phyloP scores from a whole-genome alignment of 2,113 vertebrate species.

The Onychostoma macrolepis region DNA sequence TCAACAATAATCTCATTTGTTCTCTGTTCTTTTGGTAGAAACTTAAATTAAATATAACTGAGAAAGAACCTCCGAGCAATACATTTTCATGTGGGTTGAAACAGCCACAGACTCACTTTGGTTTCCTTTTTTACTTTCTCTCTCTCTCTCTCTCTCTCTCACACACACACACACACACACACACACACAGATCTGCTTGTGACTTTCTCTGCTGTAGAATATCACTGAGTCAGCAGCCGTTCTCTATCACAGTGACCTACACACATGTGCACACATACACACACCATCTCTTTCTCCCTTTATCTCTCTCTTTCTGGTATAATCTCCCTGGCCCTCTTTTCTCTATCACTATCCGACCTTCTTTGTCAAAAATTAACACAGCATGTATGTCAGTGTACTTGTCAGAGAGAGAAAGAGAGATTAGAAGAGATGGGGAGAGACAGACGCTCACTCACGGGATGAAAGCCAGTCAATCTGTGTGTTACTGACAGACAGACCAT shows the following conservation, averaged over 20 bases:
- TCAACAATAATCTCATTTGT: background rate
- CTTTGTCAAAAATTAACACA: slow-evolving; percentile 22
- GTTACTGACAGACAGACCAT: slow-evolving; percentile 35
- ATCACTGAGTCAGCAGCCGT: slow-evolving; percentile 50
- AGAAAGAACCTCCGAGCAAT: slow-evolving; percentile 9
- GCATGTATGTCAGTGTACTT: slow-evolving; percentile 10
- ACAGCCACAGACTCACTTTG: background rate
- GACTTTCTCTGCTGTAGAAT: slow-evolving; percentile 50
- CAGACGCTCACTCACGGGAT: slow-evolving; percentile 39
- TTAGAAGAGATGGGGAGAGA: slow-evolving; percentile 2
- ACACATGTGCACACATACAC: slow-evolving; percentile 41
- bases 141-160: too few species aligned
- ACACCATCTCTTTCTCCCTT: slow-evolving; percentile 17
- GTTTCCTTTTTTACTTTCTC: background rate
- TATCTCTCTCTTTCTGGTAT: slow-evolving; percentile 8
- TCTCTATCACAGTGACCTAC: slow-evolving; percentile 34
- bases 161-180: background rate
- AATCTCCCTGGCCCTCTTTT: slow-evolving; percentile 10
- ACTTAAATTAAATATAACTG: background rate
- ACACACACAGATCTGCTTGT: slow-evolving; percentile 28
- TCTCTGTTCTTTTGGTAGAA: background rate
- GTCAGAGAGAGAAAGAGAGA: slow-evolving; percentile 6
- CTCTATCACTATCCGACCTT: background rate
- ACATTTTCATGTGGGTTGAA: background rate
- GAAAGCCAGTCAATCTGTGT: slow-evolving; percentile 41